Percentiles rank a stretch among this genome's conserved stretches.
Evolutionary conservation across 2,113 vertebrate genomes (phyloP).

Genomic region (Cavia porcellus): DNA sequence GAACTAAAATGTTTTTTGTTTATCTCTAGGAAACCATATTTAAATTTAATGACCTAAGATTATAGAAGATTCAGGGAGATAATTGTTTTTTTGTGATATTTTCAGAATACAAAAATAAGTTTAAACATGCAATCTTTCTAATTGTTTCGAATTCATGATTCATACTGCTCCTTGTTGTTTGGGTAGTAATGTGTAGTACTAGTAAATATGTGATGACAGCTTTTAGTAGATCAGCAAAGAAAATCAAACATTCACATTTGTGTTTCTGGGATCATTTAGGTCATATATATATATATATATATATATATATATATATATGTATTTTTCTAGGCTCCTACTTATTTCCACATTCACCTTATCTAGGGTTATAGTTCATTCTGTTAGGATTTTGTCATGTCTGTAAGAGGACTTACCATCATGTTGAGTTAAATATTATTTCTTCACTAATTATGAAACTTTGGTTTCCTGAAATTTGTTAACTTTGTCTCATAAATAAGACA

Average conservation of each 20-base stretch:
- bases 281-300: neutral
- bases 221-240: constrained; percentile 45
- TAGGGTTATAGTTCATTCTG: constrained; percentile 55
- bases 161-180: constrained; percentile 39
- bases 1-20: constrained; percentile 31
- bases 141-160: constrained; percentile 64
- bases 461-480: constrained; percentile 69
- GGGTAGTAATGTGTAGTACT: constrained; percentile 49
- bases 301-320: neutral
- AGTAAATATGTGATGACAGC: constrained; percentile 16
- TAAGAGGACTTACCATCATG: constrained; percentile 65
- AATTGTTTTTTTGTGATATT: constrained; percentile 62
- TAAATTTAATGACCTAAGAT: constrained; percentile 66
- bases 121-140: constrained; percentile 45
- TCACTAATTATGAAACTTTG: constrained; percentile 68
- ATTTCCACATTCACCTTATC: constrained; percentile 5
- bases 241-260: constrained; percentile 41
- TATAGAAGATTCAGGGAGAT: constrained; percentile 54
- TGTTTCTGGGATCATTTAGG: constrained; percentile 65
- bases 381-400: constrained; percentile 67
- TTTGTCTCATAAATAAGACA: constrained; percentile 63
- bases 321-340: constrained; percentile 63
- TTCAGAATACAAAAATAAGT: constrained; percentile 65
- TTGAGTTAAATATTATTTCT: constrained; percentile 64
- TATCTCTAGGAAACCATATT: constrained; percentile 70